A percentile compares a stretch with the other conserved stretches of the same genome.
Evolutionary conservation across 2,797 vertebrate genomes (phyloP).

Genomic region (Kryptolebias ocellatus): DNA sequence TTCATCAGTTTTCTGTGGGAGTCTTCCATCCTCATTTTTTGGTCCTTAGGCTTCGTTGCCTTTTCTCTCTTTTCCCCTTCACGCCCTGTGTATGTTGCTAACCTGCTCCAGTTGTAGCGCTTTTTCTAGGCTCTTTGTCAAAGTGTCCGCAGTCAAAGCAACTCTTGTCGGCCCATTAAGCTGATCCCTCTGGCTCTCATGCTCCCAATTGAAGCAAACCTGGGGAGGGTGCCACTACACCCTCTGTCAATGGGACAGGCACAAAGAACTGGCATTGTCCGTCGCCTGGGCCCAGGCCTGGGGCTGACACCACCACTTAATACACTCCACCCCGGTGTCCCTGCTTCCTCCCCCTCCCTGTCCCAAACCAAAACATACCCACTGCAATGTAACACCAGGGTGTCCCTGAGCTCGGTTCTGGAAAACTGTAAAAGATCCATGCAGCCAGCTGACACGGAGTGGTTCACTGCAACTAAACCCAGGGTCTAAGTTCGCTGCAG

Average conservation of each 20-base stretch:
- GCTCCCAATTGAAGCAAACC: conserved; percentile 72
- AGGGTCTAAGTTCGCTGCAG: conserved; percentile 43
- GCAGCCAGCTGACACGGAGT: conserved; percentile 53
- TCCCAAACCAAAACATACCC: conserved; percentile 67
- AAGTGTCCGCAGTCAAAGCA: conserved; percentile 79
- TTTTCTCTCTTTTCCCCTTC: conserved; percentile 21
- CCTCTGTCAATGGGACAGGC: conserved; percentile 68
- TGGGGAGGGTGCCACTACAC: conserved; percentile 77
- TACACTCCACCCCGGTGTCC: conserved; percentile 58
- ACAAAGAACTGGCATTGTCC: conserved; percentile 77
- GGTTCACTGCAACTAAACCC: conserved; percentile 64
- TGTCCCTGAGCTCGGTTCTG: conserved; percentile 49
- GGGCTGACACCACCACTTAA: conserved; percentile 72
- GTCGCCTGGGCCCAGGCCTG: conserved; percentile 65
- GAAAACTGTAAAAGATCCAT: conserved; percentile 63
- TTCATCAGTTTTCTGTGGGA: conserved; percentile 11
- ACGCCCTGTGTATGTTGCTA: conserved; percentile 62
- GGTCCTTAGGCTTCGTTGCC: conserved; percentile 10
- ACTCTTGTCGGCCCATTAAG: conserved; percentile 81
- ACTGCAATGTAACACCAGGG: conserved; percentile 68
- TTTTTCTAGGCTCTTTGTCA: conserved; percentile 75
- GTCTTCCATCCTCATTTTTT: conserved; percentile 10
- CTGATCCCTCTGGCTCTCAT: conserved; percentile 79
- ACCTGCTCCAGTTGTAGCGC: conserved; percentile 68
- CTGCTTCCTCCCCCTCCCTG: conserved; percentile 21